Evolutionary conservation across 2,113 vertebrate species (phyloP), one percentile per base, ranked within the genome.

Genomic region (Sebastes schlegelii): DNA sequence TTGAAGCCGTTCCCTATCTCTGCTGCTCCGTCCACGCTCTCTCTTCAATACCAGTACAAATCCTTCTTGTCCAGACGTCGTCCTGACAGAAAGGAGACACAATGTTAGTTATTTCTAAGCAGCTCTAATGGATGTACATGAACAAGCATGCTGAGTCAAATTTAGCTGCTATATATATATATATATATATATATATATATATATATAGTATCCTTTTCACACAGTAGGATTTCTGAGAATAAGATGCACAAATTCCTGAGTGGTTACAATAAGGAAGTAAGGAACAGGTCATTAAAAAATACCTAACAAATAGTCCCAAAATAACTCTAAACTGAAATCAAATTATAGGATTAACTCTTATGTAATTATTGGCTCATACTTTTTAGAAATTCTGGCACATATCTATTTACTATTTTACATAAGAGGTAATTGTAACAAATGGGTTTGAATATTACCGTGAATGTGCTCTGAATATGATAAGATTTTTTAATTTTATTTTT

Each of bases 21-120:
- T 34, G 14, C 71, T 46, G 62, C 58, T 43, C 10, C 40, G n/a
- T 43, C 2, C 8, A 34, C 34, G 6, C 40, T 55, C 9, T 49
- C 70, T 42, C 57, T 26, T 92, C 90, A 95, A 51, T 95, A 95
- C 95, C 95, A 95, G 87, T 95, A 94, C 68, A 94, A 80, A 69
- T 95, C 92, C 82, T 94, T 95, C 86, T 94, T 95, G 66, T 95
- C 93, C 74, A 90, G 62, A 85, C 21, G 77, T 3, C 82, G 87
- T 6, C 91, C 92, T 92, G 80, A 83, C 76, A 80, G 40, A 86
- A 14, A 58, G 23, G 19, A 91, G 69, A 74, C 21, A 80, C 77
- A 57, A 54, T 4, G 8, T n/a, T 8, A 52, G 0, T 52, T 13
- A 61, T 26, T 74, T 64, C 9, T 40, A 61, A 60, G 16, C 43